Evolutionary conservation across 2,113 vertebrate species (phyloP), one percentile per base, ranked within the genome.

Genomic region (Lamprologus ornatipinnis): DNA sequence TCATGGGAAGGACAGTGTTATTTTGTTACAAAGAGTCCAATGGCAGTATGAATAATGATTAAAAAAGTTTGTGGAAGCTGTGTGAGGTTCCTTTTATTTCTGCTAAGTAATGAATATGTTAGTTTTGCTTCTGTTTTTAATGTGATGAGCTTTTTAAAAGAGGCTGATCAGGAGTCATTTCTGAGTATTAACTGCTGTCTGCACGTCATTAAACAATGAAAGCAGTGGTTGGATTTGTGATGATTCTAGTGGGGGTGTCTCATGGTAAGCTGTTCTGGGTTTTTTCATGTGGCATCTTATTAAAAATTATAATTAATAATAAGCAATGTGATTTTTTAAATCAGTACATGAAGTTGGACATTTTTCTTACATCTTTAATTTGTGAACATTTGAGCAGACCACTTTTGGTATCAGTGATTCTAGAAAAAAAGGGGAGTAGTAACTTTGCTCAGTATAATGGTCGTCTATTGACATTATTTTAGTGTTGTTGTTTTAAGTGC

Each of bases 391-490:
- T 42, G 40, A 42, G 40, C 40, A 42, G 40, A 42, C 40, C 40
- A 42, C 40, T 42, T 42, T 42, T 42, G 40, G 0, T 47, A 6
- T n/a, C 23, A 28, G 0, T 58, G 55, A 31, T 3, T 17, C 55
- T 31, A 3, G 14, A 58, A 58, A 58, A 31, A 31, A 31, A 0
- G 26, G 8, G 2, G 26, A 31, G 14, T 31, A 31, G 14, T 2
- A 60, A 58, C 26, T 60, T 6, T 31, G 57, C 3, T 17, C 8
- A 17, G 2, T 60, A 3, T 31, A 60, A 31, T 60, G 26, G 26
- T 60, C 26, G 0, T 60, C 26, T 2, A 31, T 0, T 3, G 57
- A 60, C 5, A 15, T 31, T 2, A 1, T 31, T 60, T 60, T 0
- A 31, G 57, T 31, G 26, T 31, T 58, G 3, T 15, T 2, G 26